Base-by-base conservation (phyloP, 2,888 invertebrate species). In the Chrysolina oricalcia region DNA sequence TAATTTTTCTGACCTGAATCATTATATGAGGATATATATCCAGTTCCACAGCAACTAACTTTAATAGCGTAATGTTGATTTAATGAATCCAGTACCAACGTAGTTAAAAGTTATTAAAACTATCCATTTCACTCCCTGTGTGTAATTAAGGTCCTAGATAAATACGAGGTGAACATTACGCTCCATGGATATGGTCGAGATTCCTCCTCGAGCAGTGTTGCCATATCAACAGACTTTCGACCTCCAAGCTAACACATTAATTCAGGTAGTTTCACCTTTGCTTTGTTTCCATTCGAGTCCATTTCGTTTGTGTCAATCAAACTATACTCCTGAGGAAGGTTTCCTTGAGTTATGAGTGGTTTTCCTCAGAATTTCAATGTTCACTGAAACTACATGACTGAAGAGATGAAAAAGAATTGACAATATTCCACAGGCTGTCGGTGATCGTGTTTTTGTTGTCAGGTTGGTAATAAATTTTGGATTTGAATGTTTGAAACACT, bases 101-200 rank as follows among this genome's bases (percentile, higher is more conserved):
- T 72, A 73, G 71, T 76, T 76, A 80, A 80, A 80, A 80, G 76
- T 80, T 80, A 76, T 80, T 78, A 80, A 80, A 80, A 80, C 82
- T 83, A 82, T 83, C 82, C 79, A 74, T 83, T 83, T 80, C 81
- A 77, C 78, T 78, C 77, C 74, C 78, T 70, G 73, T 82, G 80
- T 81, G 79, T 81, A 83, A 83, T 83, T 82, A 81, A 81, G 72
- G 81, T 82, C 83, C 82, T 83, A 82, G 78, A 82, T 81, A 83
- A 83, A 83, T 83, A 83, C 78, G 81, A 80, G 79, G 81, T 81
- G 82, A 81, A 82, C 78, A 65, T 72, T 72, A 66, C 46, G 21
- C 65, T 72, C 11, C 46, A 64, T 70, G 23, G 59, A 63, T 53
- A 40, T 40, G 53, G 68, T 19, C 48, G 59, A 17, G 59, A 35